phyloP scores from a whole-genome alignment of 2,888 invertebrate species.

The Xestia rhomboidea region DNA sequence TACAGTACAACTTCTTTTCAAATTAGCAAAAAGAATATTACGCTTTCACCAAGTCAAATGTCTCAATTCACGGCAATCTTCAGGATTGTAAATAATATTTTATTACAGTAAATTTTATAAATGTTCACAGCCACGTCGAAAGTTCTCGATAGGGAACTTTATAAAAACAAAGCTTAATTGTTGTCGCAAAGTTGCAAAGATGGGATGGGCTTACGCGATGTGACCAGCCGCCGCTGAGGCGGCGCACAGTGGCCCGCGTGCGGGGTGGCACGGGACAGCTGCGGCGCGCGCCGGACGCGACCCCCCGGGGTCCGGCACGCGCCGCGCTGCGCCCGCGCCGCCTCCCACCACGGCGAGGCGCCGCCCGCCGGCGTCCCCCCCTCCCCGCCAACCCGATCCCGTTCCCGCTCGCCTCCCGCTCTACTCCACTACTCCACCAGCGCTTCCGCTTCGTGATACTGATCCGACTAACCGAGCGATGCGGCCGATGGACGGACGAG shows the following conservation, averaged over 20 bases:
- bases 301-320: conserved; percentile 75
- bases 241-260: conserved; percentile 83
- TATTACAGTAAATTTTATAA: conserved; percentile 83
- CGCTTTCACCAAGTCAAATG: conserved; percentile 43
- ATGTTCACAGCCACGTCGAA: conserved; percentile 90
- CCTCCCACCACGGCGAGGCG: conserved; percentile 85
- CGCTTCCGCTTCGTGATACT: conserved; percentile 88
- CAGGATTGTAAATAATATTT: conserved; percentile 66
- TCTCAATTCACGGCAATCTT: conserved; percentile 48
- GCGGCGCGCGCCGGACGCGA: conserved; percentile 82
- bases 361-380: conserved; percentile 83
- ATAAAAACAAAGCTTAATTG: conserved; percentile 90
- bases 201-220: conserved; percentile 94
- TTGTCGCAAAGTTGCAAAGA: conserved; percentile 90
- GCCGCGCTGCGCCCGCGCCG: conserved; percentile 86
- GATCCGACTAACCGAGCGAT: conserved; percentile 86
- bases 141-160: conserved; percentile 80
- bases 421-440: conserved; percentile 72
- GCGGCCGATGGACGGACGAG: conserved; percentile 87
- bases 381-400: conserved; percentile 56
- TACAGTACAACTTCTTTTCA: conserved; percentile 33
- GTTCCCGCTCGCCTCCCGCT: conserved; percentile 61
- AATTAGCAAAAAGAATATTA: conserved; percentile 27
- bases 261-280: conserved; percentile 86
- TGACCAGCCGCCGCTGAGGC: conserved; percentile 92